Evolutionary conservation across 2,113 vertebrate genomes (phyloP).

Genomic region (Lynx canadensis): DNA sequence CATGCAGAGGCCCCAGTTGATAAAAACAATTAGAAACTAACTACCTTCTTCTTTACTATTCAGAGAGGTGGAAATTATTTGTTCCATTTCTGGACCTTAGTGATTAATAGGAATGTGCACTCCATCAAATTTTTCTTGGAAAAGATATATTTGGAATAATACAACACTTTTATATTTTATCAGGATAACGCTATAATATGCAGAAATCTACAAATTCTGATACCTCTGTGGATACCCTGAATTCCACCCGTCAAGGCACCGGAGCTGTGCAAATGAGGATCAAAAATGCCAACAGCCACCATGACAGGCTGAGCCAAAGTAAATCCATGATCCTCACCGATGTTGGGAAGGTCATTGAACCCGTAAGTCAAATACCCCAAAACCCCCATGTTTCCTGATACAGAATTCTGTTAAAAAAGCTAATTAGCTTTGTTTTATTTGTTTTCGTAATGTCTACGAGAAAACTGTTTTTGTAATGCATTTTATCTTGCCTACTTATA

Average conservation of each 20-base stretch:
- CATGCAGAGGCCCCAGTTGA: background rate
- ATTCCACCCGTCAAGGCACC: conserved; percentile 75
- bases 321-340: conserved; percentile 90
- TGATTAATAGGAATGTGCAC: background rate
- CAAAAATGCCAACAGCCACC: conserved; percentile 86
- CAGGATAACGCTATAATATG: conserved; percentile 82
- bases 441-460: conserved; percentile 60
- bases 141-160: conserved; percentile 52
- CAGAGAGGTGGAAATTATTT: background rate
- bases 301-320: conserved; percentile 88
- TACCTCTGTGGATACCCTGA: conserved; percentile 79
- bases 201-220: conserved; percentile 83
- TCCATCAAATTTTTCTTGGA: background rate
- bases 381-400: background rate
- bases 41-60: background rate
- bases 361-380: conserved; percentile 84
- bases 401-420: background rate
- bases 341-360: conserved; percentile 83
- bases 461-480: conserved; percentile 41
- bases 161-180: conserved; percentile 70
- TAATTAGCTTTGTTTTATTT: conserved; percentile 41
- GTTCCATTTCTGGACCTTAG: background rate
- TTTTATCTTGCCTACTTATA: conserved; percentile 76
- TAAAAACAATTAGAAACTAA: background rate
- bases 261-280: conserved; percentile 89